Evolutionary conservation across 37 sponge, comb jelly and placozoan genomes (phyloP).

Genomic region (Agelas oroides): DNA sequence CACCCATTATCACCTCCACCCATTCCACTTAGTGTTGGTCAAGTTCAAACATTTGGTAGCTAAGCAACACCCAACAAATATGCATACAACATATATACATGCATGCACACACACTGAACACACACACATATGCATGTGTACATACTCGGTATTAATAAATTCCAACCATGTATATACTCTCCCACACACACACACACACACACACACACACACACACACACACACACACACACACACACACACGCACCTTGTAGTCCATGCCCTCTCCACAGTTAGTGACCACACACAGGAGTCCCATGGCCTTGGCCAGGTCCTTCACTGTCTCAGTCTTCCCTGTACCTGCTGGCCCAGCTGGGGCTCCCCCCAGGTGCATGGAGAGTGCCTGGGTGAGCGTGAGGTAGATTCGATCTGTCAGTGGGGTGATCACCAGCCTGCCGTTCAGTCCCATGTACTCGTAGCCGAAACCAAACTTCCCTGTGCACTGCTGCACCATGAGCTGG

Average conservation of each 20-base stretch:
- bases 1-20: no score
- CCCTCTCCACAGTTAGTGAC: constrained; percentile 99
- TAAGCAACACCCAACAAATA: no score
- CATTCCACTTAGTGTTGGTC: no score
- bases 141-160: no score
- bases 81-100: no score
- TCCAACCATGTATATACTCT: no score
- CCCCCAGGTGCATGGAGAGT: constrained; percentile 96
- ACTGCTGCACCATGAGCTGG: constrained; percentile 88
- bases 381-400: constrained; percentile 98
- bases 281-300: constrained; percentile 97
- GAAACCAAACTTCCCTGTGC: constrained; percentile 96
- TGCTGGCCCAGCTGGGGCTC: constrained; percentile 99
- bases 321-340: constrained; percentile 99
- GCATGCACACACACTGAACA: no score
- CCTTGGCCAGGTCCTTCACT: constrained; percentile 98
- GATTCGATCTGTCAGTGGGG: constrained; percentile 96
- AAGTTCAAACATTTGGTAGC: no score
- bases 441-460: constrained; percentile 99
- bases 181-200: no score
- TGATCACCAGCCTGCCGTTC: constrained; percentile 96
- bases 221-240: background rate
- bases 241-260: constrained; percentile 94
- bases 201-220: background rate
- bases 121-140: no score